phyloP scores from a whole-genome alignment of 2,888 invertebrate genomes.

The Drosophila koepferae region DNA sequence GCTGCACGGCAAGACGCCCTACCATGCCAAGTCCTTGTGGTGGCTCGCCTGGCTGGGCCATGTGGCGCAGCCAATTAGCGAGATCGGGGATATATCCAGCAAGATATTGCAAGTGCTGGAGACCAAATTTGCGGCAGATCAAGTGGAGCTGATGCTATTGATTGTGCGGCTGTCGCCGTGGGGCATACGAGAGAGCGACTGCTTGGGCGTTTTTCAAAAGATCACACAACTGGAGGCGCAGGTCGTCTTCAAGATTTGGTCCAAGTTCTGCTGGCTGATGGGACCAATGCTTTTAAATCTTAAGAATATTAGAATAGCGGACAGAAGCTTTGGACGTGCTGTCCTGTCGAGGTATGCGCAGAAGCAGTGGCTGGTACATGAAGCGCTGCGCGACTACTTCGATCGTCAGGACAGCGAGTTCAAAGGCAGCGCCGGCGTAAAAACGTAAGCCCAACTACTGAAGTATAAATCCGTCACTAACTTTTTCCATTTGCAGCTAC shows the following conservation, averaged over 20 bases:
- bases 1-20: constrained; percentile 82
- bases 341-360: constrained; percentile 82
- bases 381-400: constrained; percentile 81
- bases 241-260: constrained; percentile 84
- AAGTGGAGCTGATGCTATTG: constrained; percentile 89
- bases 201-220: constrained; percentile 82
- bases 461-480: too few species aligned
- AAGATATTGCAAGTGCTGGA: constrained; percentile 90
- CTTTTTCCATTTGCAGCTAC: constrained; percentile 86
- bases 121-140: constrained; percentile 88
- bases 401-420: constrained; percentile 81
- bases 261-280: constrained; percentile 85
- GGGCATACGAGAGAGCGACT: constrained; percentile 93
- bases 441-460: constrained; percentile 48
- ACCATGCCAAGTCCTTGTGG: constrained; percentile 86
- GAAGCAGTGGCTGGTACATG: constrained; percentile 81
- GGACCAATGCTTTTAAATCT: constrained; percentile 84
- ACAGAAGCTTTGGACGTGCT: constrained; percentile 81
- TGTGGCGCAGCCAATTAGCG: constrained; percentile 86
- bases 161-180: constrained; percentile 91
- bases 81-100: constrained; percentile 87
- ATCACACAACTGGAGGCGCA: constrained; percentile 81
- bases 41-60: constrained; percentile 88
- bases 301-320: constrained; percentile 83
- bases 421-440: constrained; percentile 53